Percentiles rank a stretch among this genome's conserved stretches.
Conservation (phyloP, 2,113 vertebrate species). For the Caranx ignobilis region DNA sequence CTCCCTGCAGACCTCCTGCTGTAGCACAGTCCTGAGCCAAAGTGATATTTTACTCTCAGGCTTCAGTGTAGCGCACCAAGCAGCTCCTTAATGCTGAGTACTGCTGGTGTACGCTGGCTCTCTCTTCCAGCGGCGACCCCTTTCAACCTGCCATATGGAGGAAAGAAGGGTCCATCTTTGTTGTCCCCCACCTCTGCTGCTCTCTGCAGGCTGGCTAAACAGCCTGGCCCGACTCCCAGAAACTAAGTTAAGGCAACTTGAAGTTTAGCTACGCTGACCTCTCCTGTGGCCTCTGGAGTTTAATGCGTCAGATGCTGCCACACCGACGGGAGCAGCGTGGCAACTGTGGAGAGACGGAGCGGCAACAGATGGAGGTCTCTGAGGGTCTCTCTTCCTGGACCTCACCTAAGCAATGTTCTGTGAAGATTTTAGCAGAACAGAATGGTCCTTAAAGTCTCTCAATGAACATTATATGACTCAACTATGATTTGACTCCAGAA, state of each 20-base stretch:
- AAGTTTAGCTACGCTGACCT: slow-evolving; percentile 48
- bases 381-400: slow-evolving; percentile 39
- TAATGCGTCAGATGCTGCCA: slow-evolving; percentile 29
- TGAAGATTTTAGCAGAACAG: slow-evolving; percentile 39
- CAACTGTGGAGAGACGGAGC: background rate
- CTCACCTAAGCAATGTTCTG: slow-evolving; percentile 26
- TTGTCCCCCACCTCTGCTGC: slow-evolving; percentile 45
- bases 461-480: slow-evolving; percentile 30
- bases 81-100: slow-evolving; percentile 5
- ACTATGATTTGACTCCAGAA: slow-evolving; percentile 3
- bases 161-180: slow-evolving; percentile 34
- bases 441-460: slow-evolving; percentile 29
- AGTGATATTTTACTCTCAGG: slow-evolving; percentile 5
- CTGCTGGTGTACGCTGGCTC: slow-evolving; percentile 5
- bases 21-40: slow-evolving; percentile 5
- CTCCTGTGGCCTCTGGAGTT: slow-evolving; percentile 32
- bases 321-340: background rate
- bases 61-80: background rate
- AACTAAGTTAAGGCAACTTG: slow-evolving; percentile 50
- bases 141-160: slow-evolving; percentile 65
- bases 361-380: slow-evolving; percentile 64
- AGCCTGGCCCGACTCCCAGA: slow-evolving; percentile 60
- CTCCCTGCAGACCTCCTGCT: slow-evolving; percentile 1
- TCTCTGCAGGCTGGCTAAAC: slow-evolving; percentile 53
- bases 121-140: slow-evolving; percentile 15